A percentile compares a stretch with the other conserved stretches of the same genome.
These are phyloP conservation scores for Glyptemys insculpta DNA, from an alignment of 2,797 vertebrate species.

Conservation along the genomic window DNA sequence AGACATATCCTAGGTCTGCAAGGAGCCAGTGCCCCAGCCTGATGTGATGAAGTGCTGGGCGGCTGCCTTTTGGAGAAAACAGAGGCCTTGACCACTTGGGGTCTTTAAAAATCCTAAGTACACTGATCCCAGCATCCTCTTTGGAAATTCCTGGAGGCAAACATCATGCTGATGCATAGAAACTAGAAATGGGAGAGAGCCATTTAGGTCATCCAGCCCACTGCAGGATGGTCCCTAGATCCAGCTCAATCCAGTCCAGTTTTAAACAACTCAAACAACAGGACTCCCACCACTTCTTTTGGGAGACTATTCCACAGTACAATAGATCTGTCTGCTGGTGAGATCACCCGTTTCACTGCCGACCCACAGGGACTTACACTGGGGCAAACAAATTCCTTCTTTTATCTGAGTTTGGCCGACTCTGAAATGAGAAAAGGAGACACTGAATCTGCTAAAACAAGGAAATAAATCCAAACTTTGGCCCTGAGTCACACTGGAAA, in stretches of 20 bases:
- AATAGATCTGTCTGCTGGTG: neutral
- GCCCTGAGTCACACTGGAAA: neutral
- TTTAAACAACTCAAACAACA: fast-evolving
- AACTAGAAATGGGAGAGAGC: neutral
- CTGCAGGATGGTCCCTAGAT: neutral
- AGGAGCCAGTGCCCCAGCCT: neutral
- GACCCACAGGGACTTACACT: constrained; percentile 6
- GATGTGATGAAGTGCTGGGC: fast-evolving
- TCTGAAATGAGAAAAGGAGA: neutral
- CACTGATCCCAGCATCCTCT: fast-evolving
- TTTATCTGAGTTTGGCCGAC: neutral
- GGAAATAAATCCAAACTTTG: neutral
- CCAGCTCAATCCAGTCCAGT: neutral
- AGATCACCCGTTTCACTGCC: neutral
- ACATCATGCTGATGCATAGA: fast-evolving
- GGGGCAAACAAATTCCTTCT: neutral
- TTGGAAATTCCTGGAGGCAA: neutral
- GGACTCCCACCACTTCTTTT: neutral
- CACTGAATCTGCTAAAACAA: neutral
- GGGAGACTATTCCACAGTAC: constrained; percentile 8
- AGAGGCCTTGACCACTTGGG: neutral
- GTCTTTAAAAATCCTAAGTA: neutral
- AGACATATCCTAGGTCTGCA: fast-evolving
- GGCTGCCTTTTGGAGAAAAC: neutral
- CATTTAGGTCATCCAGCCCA: neutral